phyloP scores from a whole-genome alignment of 2,797 vertebrate genomes.

The Chanos chanos region DNA sequence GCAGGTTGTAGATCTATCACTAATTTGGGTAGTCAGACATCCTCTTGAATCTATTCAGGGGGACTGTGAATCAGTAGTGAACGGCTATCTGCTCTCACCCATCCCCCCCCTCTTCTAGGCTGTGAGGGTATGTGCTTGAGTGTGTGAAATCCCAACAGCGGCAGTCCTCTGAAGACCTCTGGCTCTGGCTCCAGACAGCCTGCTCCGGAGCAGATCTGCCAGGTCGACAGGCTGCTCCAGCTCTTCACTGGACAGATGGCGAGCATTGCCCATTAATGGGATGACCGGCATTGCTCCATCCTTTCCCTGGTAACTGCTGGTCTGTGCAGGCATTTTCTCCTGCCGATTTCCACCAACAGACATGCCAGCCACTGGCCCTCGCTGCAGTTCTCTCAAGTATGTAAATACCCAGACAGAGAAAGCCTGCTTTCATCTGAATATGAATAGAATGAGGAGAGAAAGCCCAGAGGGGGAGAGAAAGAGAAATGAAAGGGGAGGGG shows the following conservation, averaged over 20 bases:
- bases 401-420: slow-evolving; percentile 52
- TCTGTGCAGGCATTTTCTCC: slow-evolving; percentile 70
- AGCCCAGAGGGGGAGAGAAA: slow-evolving; percentile 28
- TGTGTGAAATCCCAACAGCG: slow-evolving; percentile 13
- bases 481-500: background rate
- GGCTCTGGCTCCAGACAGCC: slow-evolving; percentile 55
- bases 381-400: slow-evolving; percentile 56
- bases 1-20: no score
- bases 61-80: slow-evolving; percentile 40
- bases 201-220: slow-evolving; percentile 6
- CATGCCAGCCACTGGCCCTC: slow-evolving; percentile 52
- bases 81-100: background rate
- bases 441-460: slow-evolving; percentile 49
- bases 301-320: slow-evolving; percentile 72
- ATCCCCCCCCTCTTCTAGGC: background rate
- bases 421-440: slow-evolving; percentile 54
- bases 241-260: slow-evolving; percentile 66
- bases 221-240: slow-evolving; percentile 59
- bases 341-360: slow-evolving; percentile 46
- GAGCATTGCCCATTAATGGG: slow-evolving; percentile 64
- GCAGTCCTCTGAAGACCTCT: slow-evolving; percentile 55
- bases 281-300: slow-evolving; percentile 68
- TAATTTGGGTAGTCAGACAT: no score
- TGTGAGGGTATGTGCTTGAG: background rate
- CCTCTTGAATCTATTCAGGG: no score